Evolutionary conservation across 2,797 vertebrate genomes (phyloP).

Genomic region (Gastrophryne carolinensis): DNA sequence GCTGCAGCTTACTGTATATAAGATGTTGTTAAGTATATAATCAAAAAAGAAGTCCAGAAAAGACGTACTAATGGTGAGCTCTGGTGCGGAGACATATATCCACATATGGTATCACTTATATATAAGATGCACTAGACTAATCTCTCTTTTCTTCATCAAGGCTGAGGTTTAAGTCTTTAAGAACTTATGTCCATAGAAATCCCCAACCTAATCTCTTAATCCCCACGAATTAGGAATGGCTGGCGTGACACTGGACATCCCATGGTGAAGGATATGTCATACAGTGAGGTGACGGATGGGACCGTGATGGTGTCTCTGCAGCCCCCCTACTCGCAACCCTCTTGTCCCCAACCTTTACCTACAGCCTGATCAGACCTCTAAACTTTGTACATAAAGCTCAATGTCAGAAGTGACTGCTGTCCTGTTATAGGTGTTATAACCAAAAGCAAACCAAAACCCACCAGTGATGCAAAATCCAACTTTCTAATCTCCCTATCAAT

Average conservation of each 20-base stretch:
- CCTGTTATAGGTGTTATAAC: too few species aligned
- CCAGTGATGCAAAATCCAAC: too few species aligned
- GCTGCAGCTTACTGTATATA: too few species aligned
- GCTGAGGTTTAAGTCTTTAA: conserved; percentile 12
- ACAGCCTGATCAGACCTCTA: too few species aligned
- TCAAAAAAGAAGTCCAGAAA: background rate
- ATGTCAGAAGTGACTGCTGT: too few species aligned
- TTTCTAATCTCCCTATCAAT: too few species aligned
- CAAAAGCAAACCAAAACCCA: too few species aligned
- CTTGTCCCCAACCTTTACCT: too few species aligned
- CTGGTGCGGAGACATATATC: background rate
- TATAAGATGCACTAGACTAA: background rate
- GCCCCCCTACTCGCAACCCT: background rate
- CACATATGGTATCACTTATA: background rate
- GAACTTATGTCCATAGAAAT: background rate
- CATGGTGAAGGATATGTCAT: background rate
- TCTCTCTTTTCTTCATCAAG: background rate
- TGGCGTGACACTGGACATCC: background rate
- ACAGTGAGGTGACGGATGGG: background rate
- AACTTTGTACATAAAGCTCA: too few species aligned
- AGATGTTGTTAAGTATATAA: too few species aligned
- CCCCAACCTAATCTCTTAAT: conserved; percentile 18
- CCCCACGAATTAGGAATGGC: background rate
- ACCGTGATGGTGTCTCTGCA: too few species aligned
- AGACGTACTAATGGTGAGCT: background rate